These are phyloP conservation scores for Carduelis carduelis DNA, from an alignment of 2,797 vertebrate genomes.

Conservation along the genomic window DNA sequence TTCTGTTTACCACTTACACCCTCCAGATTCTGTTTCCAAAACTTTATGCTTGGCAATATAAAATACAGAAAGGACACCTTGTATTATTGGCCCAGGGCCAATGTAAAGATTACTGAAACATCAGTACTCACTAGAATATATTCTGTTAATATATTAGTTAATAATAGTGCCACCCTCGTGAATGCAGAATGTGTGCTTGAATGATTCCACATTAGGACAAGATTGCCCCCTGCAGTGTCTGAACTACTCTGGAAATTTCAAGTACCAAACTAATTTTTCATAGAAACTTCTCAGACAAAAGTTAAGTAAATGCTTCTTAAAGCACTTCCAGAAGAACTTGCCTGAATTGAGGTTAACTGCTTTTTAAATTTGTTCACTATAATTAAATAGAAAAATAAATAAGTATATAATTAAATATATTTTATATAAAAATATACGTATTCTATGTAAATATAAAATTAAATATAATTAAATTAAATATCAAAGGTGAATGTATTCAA, in stretches of 20 bases:
- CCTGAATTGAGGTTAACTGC: neutral
- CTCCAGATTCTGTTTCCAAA: neutral
- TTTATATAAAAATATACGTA: too few relatives aligned
- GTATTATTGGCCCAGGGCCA: neutral
- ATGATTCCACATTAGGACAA: neutral
- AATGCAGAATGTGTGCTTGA: neutral
- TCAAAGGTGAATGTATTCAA: neutral
- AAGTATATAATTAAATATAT: too few relatives aligned
- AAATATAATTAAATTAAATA: neutral
- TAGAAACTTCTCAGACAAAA: neutral
- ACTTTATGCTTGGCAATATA: neutral
- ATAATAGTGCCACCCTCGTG: neutral
- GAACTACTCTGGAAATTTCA: neutral
- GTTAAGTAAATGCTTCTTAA: neutral
- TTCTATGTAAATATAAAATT: neutral
- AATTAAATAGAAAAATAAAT: neutral
- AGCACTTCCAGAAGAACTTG: neutral
- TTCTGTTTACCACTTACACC: neutral
- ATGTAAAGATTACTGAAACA: neutral
- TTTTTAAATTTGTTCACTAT: neutral
- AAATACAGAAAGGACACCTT: neutral
- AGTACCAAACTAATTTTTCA: neutral
- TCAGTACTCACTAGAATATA: neutral
- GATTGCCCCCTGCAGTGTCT: constrained; percentile 6
- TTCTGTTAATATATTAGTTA: too few relatives aligned